Base-by-base conservation (phyloP, 2,888 invertebrate species). In the Crioceris asparagi region DNA sequence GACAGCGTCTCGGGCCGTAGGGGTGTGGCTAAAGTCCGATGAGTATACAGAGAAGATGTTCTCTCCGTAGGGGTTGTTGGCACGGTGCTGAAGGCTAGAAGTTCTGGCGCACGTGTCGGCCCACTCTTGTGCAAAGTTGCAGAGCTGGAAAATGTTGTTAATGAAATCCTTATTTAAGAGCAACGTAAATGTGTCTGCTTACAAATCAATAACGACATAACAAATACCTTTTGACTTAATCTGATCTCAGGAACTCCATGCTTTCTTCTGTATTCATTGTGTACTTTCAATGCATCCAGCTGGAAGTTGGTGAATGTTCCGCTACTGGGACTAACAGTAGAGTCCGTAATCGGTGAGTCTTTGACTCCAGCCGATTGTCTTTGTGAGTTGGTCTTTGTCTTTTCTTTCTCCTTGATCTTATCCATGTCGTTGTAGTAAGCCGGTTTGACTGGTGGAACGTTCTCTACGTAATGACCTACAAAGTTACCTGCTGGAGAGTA, bases 401-500 rank as follows among this genome's bases (percentile, higher is more conserved):
- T 17, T 1, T 23, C 18, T 16, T 17, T 17, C 10, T 15, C 27
- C 25, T 38, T 44, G 21, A 17, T 39, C 12, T 11, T 37, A n/a
- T 16, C 25, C 27, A 34, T 35, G 0, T 35, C 32, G 4, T 38
- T 37, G 27, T 40, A 40, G 45, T 38, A 55, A 4, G 53, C 51
- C 47, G 46, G 53, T 35, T 43, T 49, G 12, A 53, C 46, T 21
- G 81, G 77, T 10, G 74, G 77, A 8, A 87, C 86, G 60, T 86
- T 85, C 17, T 72, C 73, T 11, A 72, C 67, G 54, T 81, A 88
- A 52, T 78, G 75, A 2, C 83, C 83, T 29, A 79, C 69, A 47
- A 83, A 78, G 62, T 94, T 94, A 2, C 93, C 94, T 0, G 92
- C 82, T 0, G 94, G 94, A 51, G 75, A 75, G 60, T 94, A 94